phyloP scores from a whole-genome alignment of 2,797 vertebrate genomes.

The Lagocephalus sceleratus region DNA sequence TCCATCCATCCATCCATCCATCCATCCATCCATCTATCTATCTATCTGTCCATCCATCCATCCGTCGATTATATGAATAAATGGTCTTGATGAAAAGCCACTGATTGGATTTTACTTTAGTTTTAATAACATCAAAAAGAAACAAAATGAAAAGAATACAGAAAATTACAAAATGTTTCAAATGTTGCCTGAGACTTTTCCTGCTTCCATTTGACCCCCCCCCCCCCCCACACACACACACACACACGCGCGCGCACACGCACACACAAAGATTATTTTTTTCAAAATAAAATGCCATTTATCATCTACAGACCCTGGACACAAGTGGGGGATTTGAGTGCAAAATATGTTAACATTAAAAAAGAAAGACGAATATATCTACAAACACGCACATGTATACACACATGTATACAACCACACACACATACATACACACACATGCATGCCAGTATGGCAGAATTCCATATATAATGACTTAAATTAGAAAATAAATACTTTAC shows the following conservation, averaged over 20 bases:
- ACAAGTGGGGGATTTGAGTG: constrained; percentile 12
- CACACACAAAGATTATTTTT: no score
- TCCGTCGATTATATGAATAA: background rate
- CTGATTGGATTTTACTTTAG: constrained; percentile 6
- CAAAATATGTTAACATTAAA: constrained; percentile 38
- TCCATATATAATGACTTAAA: constrained; percentile 57
- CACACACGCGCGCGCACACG: no score
- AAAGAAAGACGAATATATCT: constrained; percentile 42
- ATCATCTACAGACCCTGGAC: no score
- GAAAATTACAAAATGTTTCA: constrained; percentile 9
- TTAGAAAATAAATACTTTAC: constrained; percentile 67
- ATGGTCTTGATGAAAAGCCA: constrained; percentile 14
- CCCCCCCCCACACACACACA: background rate
- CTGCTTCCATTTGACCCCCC: no score
- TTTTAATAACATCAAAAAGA: constrained; percentile 49
- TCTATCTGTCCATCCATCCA: background rate
- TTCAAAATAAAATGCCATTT: background rate
- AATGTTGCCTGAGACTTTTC: background rate
- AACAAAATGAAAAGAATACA: constrained; percentile 26
- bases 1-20: constrained; percentile 4
- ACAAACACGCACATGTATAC: constrained; percentile 30
- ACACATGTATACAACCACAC: constrained; percentile 36
- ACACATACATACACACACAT: constrained; percentile 36
- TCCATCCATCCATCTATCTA: constrained; percentile 1
- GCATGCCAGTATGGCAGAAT: constrained; percentile 32